Evolutionary conservation across 2,797 vertebrate species (phyloP).

Genomic region (Amniataba percoides): DNA sequence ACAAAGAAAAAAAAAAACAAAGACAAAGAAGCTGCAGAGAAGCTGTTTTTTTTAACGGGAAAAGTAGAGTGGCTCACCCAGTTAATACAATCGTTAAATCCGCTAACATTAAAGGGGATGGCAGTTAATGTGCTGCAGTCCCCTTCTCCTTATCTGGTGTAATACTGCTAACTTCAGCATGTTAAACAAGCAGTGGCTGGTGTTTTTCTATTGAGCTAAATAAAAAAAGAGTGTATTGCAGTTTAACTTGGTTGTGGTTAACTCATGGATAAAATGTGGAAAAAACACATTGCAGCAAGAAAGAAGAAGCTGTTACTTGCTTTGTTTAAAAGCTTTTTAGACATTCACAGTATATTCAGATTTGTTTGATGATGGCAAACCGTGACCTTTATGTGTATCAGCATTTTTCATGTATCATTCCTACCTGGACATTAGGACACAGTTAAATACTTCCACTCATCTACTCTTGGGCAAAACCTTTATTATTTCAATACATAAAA

Average conservation of each 20-base stretch:
- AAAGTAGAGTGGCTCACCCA: not conserved
- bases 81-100: not conserved
- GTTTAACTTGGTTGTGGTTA: not conserved
- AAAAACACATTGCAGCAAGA: not conserved
- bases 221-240: not conserved
- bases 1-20: not conserved
- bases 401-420: not conserved
- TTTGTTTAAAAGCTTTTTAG: not conserved
- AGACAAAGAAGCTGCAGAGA: not conserved
- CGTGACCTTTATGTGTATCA: not conserved
- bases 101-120: not conserved
- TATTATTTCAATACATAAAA: constrained; percentile 36
- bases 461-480: constrained; percentile 25
- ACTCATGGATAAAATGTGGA: not conserved
- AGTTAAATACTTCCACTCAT: constrained; percentile 28
- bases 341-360: not conserved
- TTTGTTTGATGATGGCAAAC: not conserved
- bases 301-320: not conserved
- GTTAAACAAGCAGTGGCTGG: not conserved
- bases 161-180: not conserved
- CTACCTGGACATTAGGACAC: not conserved
- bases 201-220: not conserved
- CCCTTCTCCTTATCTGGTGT: constrained; percentile 3
- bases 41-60: not conserved
- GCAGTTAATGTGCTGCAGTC: constrained; percentile 2